Evolutionary conservation across 2,797 vertebrate species (phyloP).

Genomic region (Pachyuromys duprasi): DNA sequence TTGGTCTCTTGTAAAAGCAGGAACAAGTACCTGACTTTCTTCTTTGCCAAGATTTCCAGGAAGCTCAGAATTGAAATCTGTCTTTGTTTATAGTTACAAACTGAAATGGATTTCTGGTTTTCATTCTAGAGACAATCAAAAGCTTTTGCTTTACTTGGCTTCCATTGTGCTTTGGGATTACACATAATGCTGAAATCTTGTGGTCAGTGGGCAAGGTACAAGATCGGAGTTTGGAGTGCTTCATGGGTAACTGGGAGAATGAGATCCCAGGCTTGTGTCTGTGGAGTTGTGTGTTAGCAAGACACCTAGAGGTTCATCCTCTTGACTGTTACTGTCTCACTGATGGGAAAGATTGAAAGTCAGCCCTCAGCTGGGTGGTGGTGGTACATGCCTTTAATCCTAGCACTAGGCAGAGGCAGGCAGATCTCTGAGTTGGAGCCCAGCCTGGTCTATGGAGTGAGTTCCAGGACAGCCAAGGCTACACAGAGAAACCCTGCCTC

Average conservation of each 20-base stretch:
- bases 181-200: conserved; percentile 25
- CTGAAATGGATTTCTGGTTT: conserved; percentile 5
- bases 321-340: conserved; percentile 25
- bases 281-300: background rate
- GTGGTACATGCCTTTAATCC: no score
- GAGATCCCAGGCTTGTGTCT: background rate
- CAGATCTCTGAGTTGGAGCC: no score
- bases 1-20: background rate
- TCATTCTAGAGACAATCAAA: conserved; percentile 1
- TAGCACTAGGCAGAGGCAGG: no score
- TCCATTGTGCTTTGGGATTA: background rate
- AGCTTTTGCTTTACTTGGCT: background rate
- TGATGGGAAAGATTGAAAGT: conserved; percentile 33
- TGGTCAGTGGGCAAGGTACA: background rate
- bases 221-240: background rate
- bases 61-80: conserved; percentile 47
- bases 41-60: conserved; percentile 41
- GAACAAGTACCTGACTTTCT: background rate
- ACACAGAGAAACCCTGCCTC: no score
- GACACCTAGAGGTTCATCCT: conserved; percentile 22
- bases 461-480: no score
- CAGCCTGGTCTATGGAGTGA: no score
- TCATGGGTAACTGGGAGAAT: background rate
- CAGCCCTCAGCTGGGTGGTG: background rate
- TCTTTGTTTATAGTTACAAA: background rate